Evolutionary conservation across 2,797 vertebrate species (phyloP).

Genomic region (Hozukius guyotensis): DNA sequence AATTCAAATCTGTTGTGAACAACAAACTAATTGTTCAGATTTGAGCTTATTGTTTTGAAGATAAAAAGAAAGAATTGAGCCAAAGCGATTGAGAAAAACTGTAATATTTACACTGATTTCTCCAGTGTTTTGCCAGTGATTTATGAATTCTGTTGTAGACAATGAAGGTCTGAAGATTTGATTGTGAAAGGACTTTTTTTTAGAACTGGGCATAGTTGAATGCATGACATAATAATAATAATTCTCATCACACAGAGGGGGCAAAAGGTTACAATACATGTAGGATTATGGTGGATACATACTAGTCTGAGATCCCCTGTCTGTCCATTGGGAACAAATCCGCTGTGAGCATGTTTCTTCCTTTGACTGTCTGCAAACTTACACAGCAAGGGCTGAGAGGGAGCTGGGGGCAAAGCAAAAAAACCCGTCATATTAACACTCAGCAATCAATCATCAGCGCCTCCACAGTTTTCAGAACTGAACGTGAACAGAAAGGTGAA

Average conservation of each 20-base stretch:
- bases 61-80: too few relatives aligned
- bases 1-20: too few relatives aligned
- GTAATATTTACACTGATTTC: too few relatives aligned
- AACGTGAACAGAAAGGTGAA: constrained; percentile 11
- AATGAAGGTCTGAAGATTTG: background rate
- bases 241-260: background rate
- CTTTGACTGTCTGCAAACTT: constrained; percentile 98
- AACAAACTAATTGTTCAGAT: too few relatives aligned
- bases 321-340: constrained; percentile 95
- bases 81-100: too few relatives aligned
- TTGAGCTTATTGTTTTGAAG: too few relatives aligned
- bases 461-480: constrained; percentile 2
- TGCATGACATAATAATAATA: background rate
- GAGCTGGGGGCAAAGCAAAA: constrained; percentile 79
- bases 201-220: background rate
- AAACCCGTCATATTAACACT: background rate
- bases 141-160: background rate
- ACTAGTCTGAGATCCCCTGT: constrained; percentile 98
- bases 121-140: background rate
- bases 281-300: constrained; percentile 76
- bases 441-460: constrained; percentile 8
- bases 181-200: background rate
- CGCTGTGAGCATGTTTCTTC: constrained; percentile 95
- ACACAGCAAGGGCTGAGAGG: constrained; percentile 94
- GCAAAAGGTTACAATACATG: background rate